Percentiles rank a stretch among this genome's conserved stretches.
phyloP scores from a whole-genome alignment of 92 coral and sea anemone genomes.

The Blastomussa wellsi region DNA sequence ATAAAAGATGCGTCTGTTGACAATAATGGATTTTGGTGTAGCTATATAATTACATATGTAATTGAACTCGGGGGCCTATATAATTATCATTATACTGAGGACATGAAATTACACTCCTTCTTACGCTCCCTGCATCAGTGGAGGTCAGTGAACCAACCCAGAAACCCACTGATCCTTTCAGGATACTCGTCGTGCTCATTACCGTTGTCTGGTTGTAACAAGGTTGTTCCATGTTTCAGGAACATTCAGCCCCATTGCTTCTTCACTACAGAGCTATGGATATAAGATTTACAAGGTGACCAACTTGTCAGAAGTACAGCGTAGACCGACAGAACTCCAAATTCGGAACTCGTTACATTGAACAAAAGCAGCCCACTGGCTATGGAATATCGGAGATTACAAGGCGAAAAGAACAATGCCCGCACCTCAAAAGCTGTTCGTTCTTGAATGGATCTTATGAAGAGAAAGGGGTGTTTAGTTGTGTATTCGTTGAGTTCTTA shows the following conservation, averaged over 20 bases:
- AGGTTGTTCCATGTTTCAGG: constrained; percentile 43
- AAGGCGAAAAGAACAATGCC: not conserved
- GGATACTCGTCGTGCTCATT: too few species aligned
- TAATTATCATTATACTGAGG: too few species aligned
- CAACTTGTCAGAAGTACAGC: not conserved
- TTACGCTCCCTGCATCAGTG: too few species aligned
- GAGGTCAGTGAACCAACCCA: too few species aligned
- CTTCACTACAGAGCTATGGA: constrained; percentile 69
- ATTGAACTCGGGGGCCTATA: too few species aligned
- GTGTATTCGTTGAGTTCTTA: not conserved
- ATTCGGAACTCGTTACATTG: not conserved
- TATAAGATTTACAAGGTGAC: constrained; percentile 21
- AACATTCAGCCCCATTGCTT: constrained; percentile 59
- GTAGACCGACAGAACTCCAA: not conserved
- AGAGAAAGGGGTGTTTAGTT: not conserved
- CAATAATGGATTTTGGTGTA: too few species aligned
- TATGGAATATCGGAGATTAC: not conserved
- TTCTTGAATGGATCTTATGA: not conserved
- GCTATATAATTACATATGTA: too few species aligned
- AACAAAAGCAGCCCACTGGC: too few species aligned
- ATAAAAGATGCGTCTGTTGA: too few species aligned
- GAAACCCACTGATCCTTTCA: too few species aligned
- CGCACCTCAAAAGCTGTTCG: not conserved
- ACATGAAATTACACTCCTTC: too few species aligned
- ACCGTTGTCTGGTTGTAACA: not conserved